Evolutionary conservation across 2,888 invertebrate genomes (phyloP), one percentile per base, ranked within the genome.

Genomic region (Salpingus planirostris): DNA sequence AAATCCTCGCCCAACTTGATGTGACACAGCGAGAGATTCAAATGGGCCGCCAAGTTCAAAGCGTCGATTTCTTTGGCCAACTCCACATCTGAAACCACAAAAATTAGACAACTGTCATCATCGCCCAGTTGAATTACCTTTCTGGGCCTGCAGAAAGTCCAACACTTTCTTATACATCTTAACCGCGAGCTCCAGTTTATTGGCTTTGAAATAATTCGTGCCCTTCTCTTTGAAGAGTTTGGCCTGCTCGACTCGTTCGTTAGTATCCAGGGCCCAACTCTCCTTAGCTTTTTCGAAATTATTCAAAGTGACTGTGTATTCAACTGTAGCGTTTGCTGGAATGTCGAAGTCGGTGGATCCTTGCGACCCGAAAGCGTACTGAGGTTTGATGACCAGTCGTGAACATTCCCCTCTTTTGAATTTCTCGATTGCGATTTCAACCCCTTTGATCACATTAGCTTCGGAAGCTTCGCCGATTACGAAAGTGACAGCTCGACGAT

Each of bases 181-280:
- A 27, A 82, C 69, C 1, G 97, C 95, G 46, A 90, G 52, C 31
- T 68, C 64, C 49, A 74, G 81, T 59, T 92, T 90, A 35, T 72
- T 77, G 1, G 70, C 72, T 62, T 90, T 91, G 55, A 92, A 91
- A 60, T 88, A 93, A 27, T 75, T 73, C 0, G 91, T 95, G 25
- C 95, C 97, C 57, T 88, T 92, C 40, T 86, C 84, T 65, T 97
- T 97, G 42, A 78, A 81, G 8, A 84, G 67, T 59, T 80, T 78
- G 0, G 87, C 79, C 55, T 87, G 85, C 34, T 82, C 82, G 3
- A 96, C 47, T 57, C 86, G 87, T 61, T 95, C 88, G 0, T 69
- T 62, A 1, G 72, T 69, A 38, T 85, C 80, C 69, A 96, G 71
- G 24, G 84, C 74, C 92, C 93, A 96, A 25, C 70, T 62, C 45